Conservation (phyloP, 2,888 invertebrate genomes). For the Liopterus haemorrhoidalis region DNA sequence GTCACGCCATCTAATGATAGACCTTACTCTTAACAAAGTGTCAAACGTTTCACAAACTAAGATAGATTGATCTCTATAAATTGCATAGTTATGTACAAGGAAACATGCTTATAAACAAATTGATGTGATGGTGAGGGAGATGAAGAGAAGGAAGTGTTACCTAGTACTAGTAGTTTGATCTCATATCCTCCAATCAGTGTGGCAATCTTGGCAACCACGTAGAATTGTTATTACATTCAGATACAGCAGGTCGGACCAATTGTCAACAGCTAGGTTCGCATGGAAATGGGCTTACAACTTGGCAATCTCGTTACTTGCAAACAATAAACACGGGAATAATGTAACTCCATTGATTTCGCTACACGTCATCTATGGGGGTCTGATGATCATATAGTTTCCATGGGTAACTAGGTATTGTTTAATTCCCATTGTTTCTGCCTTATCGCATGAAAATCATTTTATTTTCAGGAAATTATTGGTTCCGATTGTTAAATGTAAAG, state of each 20-base stretch:
- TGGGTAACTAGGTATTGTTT: no score
- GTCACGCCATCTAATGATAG: conserved; percentile 15
- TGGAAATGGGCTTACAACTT: conserved; percentile 8
- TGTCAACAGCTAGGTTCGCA: conserved; percentile 5
- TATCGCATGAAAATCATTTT: no score
- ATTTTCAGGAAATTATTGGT: no score
- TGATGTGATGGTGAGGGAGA: no score
- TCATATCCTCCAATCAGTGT: conserved; percentile 7
- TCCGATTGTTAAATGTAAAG: no score
- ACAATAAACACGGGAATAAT: conserved; percentile 1
- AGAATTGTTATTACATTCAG: conserved; percentile 5
- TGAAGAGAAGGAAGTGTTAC: conserved; percentile 2
- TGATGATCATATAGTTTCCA: no score
- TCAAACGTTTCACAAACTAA: conserved; percentile 19
- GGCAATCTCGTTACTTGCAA: conserved; percentile 4
- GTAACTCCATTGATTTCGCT: conserved; percentile 1
- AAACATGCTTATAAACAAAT: no score
- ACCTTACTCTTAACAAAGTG: conserved; percentile 18
- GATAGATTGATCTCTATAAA: conserved; percentile 21
- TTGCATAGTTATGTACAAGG: conserved; percentile 16
- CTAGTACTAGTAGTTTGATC: neutral
- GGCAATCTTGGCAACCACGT: conserved; percentile 1
- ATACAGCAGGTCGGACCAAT: conserved; percentile 6
- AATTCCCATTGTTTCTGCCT: no score
- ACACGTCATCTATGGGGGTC: no score